Base-by-base conservation (phyloP, 2,113 vertebrate species). In the Tetrao urogallus region DNA sequence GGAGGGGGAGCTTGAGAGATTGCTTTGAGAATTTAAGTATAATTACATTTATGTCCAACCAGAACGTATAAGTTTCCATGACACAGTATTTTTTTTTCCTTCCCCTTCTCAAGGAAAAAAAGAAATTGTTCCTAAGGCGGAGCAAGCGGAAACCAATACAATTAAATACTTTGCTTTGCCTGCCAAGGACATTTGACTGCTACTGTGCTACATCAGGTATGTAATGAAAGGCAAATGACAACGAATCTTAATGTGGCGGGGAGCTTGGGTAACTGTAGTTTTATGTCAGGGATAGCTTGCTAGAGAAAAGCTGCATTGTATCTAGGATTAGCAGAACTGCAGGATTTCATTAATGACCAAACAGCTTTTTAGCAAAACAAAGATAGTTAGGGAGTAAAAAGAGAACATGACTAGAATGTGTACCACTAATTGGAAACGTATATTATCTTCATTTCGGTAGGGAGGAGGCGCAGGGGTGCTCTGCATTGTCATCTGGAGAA, bases 271-370 rank as follows among this genome's bases (percentile, higher is more conserved):
- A 96, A 98, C 97, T 97, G 97, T 97, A 98, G 96, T 98, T 98
- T 98, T 97, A 97, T 97, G 96, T 94, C 87, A 75, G 69, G 91
- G 92, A 94, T 93, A 96, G 89, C 69, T 86, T 57, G 90, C 85
- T 92, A 92, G 96, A 98, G 96, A 98, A 98, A 98, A 98, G 98
- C 92, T 85, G 93, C 97, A 98, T 98, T 98, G 98, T 98, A 87
- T n/a, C 94, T 94, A 40, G 96, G 98, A 98, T 98, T 98, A 98
- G 97, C 95, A 96, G 96, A 97, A 97, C 97, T 95, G 98, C 97
- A 97, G 97, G 97, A 97, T 97, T 98, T 98, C 97, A 97, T 97
- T 98, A 98, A 97, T 96, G 97, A 97, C 96, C 61, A 91, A 96
- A 70, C 94, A 92, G 97, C 97, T 97, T 97, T 89, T 97, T 82